These are phyloP conservation scores for Plagodis pulveraria DNA, from an alignment of 2,888 invertebrate species.

Conservation along the genomic window DNA sequence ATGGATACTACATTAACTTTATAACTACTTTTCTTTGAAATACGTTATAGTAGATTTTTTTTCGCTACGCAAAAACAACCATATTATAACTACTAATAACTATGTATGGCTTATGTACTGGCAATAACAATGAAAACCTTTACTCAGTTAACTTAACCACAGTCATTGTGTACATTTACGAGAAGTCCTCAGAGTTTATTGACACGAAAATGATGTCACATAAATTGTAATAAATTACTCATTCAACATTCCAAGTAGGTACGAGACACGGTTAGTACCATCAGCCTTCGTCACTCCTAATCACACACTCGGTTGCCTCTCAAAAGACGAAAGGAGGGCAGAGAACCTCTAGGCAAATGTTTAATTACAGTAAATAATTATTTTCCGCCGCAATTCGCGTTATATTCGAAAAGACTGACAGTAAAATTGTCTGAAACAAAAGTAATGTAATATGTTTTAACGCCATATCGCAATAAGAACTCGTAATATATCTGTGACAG, in stretches of 20 bases:
- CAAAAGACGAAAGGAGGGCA: constrained; percentile 53
- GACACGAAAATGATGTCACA: constrained; percentile 8
- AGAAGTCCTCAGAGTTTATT: constrained; percentile 8
- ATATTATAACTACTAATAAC: too few relatives aligned
- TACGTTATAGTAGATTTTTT: too few relatives aligned
- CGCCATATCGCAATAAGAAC: neutral
- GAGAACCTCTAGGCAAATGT: constrained; percentile 59
- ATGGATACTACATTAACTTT: too few relatives aligned
- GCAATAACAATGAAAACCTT: too few relatives aligned
- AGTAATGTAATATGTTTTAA: neutral
- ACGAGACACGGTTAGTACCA: constrained; percentile 25
- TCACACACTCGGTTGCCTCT: constrained; percentile 71
- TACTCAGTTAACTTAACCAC: too few relatives aligned
- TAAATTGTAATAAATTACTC: constrained; percentile 12
- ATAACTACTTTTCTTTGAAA: too few relatives aligned
- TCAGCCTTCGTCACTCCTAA: constrained; percentile 61
- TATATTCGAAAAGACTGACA: constrained; percentile 17
- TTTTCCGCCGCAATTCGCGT: constrained; percentile 38
- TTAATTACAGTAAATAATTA: constrained; percentile 70
- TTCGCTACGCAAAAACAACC: too few relatives aligned
- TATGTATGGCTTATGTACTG: too few relatives aligned
- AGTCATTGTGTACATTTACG: neutral
- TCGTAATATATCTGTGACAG: neutral
- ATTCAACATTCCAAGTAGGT: constrained; percentile 11
- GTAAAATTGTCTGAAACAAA: constrained; percentile 7